These are phyloP conservation scores for Crax fasciolata DNA, from an alignment of 2,797 vertebrate species.

Conservation along the genomic window DNA sequence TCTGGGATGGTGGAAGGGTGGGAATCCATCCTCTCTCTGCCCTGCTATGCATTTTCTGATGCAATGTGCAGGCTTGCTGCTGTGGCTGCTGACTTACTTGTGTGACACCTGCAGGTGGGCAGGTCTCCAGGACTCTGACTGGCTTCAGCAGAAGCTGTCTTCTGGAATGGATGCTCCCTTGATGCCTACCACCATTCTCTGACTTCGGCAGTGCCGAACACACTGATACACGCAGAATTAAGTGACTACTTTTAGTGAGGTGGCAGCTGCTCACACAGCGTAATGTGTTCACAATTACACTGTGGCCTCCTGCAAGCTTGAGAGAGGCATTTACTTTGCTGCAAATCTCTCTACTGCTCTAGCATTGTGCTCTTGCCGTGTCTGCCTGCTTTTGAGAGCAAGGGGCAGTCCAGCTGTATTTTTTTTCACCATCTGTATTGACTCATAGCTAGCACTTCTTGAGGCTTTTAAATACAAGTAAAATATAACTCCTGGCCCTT, in stretches of 20 bases:
- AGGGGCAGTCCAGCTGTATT: background rate
- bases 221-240: background rate
- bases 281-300: background rate
- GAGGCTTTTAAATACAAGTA: slow-evolving; percentile 33
- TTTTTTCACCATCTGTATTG: background rate
- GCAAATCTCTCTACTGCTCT: background rate
- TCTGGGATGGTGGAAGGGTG: background rate
- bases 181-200: rapidly evolving
- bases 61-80: background rate
- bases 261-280: background rate
- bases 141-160: background rate
- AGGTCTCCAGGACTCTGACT: background rate
- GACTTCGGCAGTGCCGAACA: background rate
- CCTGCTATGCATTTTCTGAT: rapidly evolving
- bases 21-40: background rate
- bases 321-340: slow-evolving; percentile 4
- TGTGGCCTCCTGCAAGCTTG: background rate
- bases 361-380: background rate
- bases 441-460: background rate
- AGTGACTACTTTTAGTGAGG: background rate
- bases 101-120: rapidly evolving
- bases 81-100: background rate
- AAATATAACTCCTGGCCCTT: slow-evolving; percentile 1
- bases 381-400: slow-evolving; percentile 2
- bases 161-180: background rate